These are phyloP conservation scores for Resseliella maxima DNA, from an alignment of 2,888 invertebrate genomes.

Conservation along the genomic window DNA sequence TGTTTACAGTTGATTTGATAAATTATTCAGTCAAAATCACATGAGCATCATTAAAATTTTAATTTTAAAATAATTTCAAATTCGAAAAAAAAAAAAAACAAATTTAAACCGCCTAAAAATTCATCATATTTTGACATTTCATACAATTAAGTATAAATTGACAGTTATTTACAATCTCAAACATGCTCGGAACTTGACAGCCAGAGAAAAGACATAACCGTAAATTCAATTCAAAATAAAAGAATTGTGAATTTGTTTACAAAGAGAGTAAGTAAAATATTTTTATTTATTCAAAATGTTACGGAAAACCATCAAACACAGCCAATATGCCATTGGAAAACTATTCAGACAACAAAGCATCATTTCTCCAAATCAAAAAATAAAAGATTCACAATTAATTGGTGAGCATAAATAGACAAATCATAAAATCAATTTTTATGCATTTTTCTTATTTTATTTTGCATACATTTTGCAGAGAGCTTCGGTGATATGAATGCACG, in stretches of 20 bases:
- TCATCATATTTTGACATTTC: not conserved
- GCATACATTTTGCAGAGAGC: not conserved
- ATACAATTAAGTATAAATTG: not conserved
- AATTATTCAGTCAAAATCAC: slow-evolving; percentile 82
- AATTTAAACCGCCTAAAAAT: not conserved
- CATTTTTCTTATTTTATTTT: not conserved
- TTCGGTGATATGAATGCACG: not conserved
- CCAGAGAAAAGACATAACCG: not conserved
- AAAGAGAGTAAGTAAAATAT: not conserved
- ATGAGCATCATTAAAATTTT: not conserved
- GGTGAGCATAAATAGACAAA: not conserved
- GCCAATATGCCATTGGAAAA: not conserved
- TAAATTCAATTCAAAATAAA: not conserved
- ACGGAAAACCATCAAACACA: not conserved
- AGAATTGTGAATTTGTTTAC: not conserved
- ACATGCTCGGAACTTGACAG: not conserved
- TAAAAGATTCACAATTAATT: not conserved
- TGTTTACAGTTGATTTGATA: too few relatives aligned
- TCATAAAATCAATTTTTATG: not conserved
- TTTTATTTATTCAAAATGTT: not conserved
- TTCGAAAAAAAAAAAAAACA: too few relatives aligned
- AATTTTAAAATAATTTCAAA: not conserved
- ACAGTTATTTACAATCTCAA: not conserved
- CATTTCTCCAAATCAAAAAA: not conserved
- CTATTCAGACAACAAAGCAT: not conserved